phyloP scores from a whole-genome alignment of 2,797 vertebrate genomes.

The Mionectes olivaceus region DNA sequence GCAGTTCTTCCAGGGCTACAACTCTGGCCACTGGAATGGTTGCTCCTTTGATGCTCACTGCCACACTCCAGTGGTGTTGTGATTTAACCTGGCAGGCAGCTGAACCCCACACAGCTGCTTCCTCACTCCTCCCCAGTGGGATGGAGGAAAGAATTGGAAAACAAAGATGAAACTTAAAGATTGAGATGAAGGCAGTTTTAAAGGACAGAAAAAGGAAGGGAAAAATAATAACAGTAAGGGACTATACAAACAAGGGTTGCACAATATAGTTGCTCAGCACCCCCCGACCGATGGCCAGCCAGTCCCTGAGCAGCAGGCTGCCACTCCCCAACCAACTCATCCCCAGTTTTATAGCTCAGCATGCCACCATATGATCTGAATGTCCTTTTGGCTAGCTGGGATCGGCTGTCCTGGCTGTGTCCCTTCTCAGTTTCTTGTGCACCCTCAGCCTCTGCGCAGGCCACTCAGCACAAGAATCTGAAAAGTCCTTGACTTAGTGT shows the following conservation, averaged over 20 bases:
- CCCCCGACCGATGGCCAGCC: neutral
- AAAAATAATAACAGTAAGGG: neutral
- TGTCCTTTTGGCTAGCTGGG: neutral
- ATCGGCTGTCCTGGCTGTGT: neutral
- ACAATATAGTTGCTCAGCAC: neutral
- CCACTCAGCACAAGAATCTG: neutral
- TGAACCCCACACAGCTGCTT: no score
- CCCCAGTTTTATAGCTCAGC: neutral
- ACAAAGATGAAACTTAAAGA: neutral
- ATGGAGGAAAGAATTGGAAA: neutral
- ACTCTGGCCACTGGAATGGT: neutral
- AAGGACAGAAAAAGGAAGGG: neutral
- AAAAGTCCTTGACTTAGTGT: neutral
- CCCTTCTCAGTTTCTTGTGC: neutral
- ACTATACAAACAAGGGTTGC: neutral
- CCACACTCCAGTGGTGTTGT: fast-evolving
- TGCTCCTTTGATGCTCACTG: neutral
- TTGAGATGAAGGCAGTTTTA: neutral
- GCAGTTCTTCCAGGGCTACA: neutral
- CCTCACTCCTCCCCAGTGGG: neutral
- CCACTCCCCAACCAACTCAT: neutral
- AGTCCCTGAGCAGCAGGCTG: neutral
- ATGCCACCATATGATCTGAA: neutral
- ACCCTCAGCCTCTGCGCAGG: fast-evolving
- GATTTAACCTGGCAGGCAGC: neutral